These are phyloP conservation scores for Sternotherus odoratus DNA, from an alignment of 2,797 vertebrate species.

Conservation along the genomic window DNA sequence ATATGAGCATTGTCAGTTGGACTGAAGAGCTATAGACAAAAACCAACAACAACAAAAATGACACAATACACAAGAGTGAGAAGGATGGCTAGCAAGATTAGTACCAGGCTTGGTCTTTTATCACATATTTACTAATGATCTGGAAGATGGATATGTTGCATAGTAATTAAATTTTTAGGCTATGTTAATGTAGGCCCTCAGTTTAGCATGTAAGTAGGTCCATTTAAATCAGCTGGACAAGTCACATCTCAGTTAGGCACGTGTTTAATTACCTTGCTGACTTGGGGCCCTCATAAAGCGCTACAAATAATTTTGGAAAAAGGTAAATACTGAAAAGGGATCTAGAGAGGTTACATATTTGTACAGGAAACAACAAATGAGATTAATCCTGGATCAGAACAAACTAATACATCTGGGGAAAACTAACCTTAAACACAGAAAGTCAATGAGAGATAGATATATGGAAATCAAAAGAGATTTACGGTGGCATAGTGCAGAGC, in stretches of 20 bases:
- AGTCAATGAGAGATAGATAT: neutral
- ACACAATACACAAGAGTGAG: neutral
- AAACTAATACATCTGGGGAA: neutral
- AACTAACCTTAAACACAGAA: neutral
- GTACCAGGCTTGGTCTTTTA: neutral
- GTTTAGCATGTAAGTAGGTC: neutral
- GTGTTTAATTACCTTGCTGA: fast-evolving
- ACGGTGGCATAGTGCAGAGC: neutral
- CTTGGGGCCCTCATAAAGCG: fast-evolving
- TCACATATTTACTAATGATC: neutral
- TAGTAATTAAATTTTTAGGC: neutral
- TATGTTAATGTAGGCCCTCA: neutral
- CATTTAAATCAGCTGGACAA: neutral
- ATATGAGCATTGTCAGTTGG: neutral
- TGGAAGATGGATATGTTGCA: neutral
- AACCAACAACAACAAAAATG: neutral
- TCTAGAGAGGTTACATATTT: neutral
- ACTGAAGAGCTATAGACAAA: neutral
- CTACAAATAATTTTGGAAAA: neutral
- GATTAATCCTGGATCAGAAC: neutral
- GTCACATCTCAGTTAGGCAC: fast-evolving
- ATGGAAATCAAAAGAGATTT: neutral
- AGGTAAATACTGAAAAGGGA: neutral
- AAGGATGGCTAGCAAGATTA: neutral
- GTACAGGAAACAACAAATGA: neutral